phyloP scores from a whole-genome alignment of 2,113 vertebrate species.

The Opisthocomus hoazin region DNA sequence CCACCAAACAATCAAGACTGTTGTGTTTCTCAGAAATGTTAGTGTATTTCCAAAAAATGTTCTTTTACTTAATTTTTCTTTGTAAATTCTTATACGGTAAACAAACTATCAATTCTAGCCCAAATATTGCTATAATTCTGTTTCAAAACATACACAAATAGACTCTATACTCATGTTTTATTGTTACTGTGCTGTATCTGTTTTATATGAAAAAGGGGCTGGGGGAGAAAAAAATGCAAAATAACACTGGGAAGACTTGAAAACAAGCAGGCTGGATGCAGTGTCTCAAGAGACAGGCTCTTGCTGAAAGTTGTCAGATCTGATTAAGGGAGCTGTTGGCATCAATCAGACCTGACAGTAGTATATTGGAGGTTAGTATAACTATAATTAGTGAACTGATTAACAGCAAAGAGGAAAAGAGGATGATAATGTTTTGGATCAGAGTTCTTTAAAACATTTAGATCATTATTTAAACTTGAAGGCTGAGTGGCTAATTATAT shows the following conservation, averaged over 20 bases:
- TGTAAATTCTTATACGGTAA: conserved; percentile 30
- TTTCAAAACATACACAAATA: neutral
- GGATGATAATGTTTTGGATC: conserved; percentile 58
- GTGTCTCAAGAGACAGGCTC: conserved; percentile 43
- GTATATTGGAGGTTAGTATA: conserved; percentile 65
- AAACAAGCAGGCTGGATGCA: conserved; percentile 51
- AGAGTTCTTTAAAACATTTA: conserved; percentile 50
- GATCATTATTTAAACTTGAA: conserved; percentile 58
- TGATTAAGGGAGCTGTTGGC: conserved; percentile 64
- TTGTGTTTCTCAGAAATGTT: neutral
- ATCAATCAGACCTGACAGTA: conserved; percentile 72
- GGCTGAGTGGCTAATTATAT: conserved; percentile 51
- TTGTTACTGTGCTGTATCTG: neutral
- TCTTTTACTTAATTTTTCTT: conserved; percentile 12
- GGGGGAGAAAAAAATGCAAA: neutral
- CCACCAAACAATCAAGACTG: neutral
- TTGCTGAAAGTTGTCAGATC: conserved; percentile 66
- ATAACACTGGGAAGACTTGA: neutral
- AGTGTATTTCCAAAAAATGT: neutral
- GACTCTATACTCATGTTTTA: neutral
- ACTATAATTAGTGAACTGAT: conserved; percentile 64
- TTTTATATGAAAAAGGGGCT: neutral
- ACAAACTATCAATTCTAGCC: conserved; percentile 8
- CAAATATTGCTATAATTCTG: conserved; percentile 13
- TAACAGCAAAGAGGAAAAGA: conserved; percentile 34